Conservation (phyloP, 2,888 invertebrate species). For the Drosophila buzzatii region DNA sequence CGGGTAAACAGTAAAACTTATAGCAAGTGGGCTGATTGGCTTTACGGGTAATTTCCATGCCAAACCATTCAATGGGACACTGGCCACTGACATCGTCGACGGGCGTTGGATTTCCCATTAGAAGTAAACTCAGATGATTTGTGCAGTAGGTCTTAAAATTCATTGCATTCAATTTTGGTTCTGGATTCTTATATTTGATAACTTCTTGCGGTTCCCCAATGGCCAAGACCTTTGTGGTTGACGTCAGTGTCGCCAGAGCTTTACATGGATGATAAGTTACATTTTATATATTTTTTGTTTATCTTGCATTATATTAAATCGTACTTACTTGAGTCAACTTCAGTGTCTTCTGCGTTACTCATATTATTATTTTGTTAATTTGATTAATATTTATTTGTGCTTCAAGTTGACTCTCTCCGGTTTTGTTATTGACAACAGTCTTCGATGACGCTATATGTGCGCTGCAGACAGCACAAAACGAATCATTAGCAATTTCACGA, state of each 20-base stretch:
- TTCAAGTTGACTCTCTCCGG: not conserved
- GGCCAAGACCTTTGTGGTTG: not conserved
- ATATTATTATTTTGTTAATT: not conserved
- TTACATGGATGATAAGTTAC: not conserved
- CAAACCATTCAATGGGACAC: slow-evolving; percentile 14
- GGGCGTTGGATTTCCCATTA: slow-evolving; percentile 12
- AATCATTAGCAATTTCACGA: not conserved
- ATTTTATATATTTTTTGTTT: not conserved
- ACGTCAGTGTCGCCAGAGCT: not conserved
- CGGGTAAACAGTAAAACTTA: slow-evolving; percentile 7
- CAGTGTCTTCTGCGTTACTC: not conserved
- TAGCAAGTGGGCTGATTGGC: slow-evolving; percentile 25
- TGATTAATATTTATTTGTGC: not conserved
- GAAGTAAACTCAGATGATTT: slow-evolving; percentile 8
- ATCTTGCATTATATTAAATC: not conserved
- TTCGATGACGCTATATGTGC: not conserved
- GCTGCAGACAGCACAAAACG: not conserved
- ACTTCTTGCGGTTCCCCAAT: not conserved
- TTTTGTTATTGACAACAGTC: not conserved
- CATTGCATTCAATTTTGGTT: not conserved
- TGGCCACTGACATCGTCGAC: slow-evolving; percentile 22
- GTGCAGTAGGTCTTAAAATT: not conserved
- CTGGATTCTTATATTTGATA: not conserved
- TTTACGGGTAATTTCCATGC: not conserved
- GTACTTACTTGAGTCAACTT: not conserved